These are phyloP conservation scores for Carapus acus DNA, from an alignment of 2,797 vertebrate species.

Conservation along the genomic window DNA sequence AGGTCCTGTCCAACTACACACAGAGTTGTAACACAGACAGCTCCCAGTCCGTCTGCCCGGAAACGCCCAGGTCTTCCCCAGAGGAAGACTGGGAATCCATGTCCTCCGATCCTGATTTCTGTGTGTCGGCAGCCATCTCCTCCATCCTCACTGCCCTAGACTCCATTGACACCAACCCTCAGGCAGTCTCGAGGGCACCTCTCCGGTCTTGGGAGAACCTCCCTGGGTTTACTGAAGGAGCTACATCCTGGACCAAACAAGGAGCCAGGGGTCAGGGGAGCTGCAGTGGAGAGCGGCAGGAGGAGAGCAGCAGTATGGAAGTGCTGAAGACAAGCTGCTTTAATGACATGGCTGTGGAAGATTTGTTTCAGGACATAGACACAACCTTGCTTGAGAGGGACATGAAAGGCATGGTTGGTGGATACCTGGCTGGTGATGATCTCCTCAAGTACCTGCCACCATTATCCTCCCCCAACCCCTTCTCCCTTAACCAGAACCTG, in stretches of 20 bases:
- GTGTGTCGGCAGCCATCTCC: conserved; percentile 73
- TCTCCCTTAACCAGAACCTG: conserved; percentile 45
- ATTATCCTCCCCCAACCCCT: conserved; percentile 39
- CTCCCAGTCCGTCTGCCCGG: conserved; percentile 7
- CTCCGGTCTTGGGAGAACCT: conserved; percentile 68
- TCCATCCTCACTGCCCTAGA: conserved; percentile 75
- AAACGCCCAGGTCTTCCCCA: background rate
- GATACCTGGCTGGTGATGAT: conserved; percentile 37
- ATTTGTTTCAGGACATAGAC: conserved; percentile 79
- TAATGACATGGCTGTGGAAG: conserved; percentile 69
- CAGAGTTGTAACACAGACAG: too few species aligned
- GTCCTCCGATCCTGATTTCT: conserved; percentile 73
- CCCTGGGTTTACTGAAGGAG: conserved; percentile 18
- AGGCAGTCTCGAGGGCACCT: conserved; percentile 45
- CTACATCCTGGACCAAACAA: conserved; percentile 19
- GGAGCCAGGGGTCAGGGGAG: conserved; percentile 23
- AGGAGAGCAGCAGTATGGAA: conserved; percentile 58
- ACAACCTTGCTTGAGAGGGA: conserved; percentile 73
- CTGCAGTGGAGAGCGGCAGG: conserved; percentile 33
- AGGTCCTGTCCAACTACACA: conserved; percentile 5
- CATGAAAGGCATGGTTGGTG: conserved; percentile 31
- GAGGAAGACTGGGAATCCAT: conserved; percentile 65
- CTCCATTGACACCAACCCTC: conserved; percentile 52
- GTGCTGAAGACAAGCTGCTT: conserved; percentile 66
- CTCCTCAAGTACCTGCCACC: conserved; percentile 56